These are phyloP conservation scores for Calliopum simillimum DNA, from an alignment of 2,888 invertebrate genomes.

Conservation along the genomic window DNA sequence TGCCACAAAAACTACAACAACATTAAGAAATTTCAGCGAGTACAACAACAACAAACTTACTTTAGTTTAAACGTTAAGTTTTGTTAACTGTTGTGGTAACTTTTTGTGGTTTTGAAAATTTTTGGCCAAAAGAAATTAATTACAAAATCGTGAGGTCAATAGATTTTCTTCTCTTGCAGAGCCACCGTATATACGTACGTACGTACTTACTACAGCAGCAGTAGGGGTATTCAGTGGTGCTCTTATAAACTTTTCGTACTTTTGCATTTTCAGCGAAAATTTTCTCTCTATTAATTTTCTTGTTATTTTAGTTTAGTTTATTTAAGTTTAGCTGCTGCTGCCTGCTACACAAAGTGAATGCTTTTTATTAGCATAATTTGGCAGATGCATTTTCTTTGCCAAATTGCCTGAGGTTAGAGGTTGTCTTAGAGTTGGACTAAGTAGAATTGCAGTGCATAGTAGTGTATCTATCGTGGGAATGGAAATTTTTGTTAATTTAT, in stretches of 20 bases:
- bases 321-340: not conserved
- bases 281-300: not conserved
- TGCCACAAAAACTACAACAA: no score
- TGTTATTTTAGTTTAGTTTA: conserved; percentile 2
- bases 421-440: not conserved
- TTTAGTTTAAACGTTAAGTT: conserved; percentile 10
- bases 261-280: no score
- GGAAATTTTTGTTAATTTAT: no score
- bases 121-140: conserved; percentile 23
- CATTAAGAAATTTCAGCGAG: not conserved
- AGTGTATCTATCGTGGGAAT: no score
- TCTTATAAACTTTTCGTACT: no score
- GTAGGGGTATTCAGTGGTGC: no score
- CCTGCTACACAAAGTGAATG: not conserved
- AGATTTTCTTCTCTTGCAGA: not conserved
- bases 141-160: conserved; percentile 32
- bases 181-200: no score
- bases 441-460: no score
- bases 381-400: not conserved
- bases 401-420: not conserved
- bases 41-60: conserved; percentile 30
- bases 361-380: not conserved
- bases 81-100: conserved; percentile 26
- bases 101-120: conserved; percentile 14
- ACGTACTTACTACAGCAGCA: no score